Base-by-base conservation (phyloP, 92 coral and sea anemone genomes). In the Epizoanthus rinbou region DNA sequence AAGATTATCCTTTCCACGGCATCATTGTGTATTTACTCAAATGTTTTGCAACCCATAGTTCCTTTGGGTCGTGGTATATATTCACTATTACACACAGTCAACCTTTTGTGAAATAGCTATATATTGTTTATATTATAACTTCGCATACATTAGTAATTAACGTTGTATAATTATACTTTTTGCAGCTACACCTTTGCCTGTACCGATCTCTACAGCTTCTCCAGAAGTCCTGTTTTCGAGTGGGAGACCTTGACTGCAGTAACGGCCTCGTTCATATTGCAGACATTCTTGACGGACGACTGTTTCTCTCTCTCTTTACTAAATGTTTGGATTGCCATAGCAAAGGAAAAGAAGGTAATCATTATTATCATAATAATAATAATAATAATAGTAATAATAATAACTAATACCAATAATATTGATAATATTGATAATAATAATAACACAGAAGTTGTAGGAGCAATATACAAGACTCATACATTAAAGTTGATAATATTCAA, bases 281-380 rank as follows among this genome's bases (percentile, higher is more conserved):
- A 33, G 82, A 76, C 69, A 19, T 76, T n/a, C 53, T 76, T 19
- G 82, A 76, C 37, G 82, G 82, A 19, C 59, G 82, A 76, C 47
- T 76, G 31, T 76, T 76, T 60, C 57, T 60, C 15, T 8, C 57
- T 1, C 82, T 76, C 41, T 57, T 76, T 18, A 9, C 25, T 4
- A 54, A 76, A 31, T 58, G 82, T n/a, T 76, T 76, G 3, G 21
- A 5, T 8, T 37, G 69, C 54, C 24, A 21, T 59, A 58, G 69
- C 67, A 31, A 76, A 39, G 82, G 9, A 21, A 76, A 59, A 43
- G 69, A 31, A 60, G 82, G 82, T 76, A 76, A 17, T 28, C 3
- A n/a, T n/a, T n/a, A n/a, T n/a, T n/a, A n/a, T n/a, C n/a, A n/a
- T n/a, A n/a, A n/a, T n/a, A n/a, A n/a, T n/a, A n/a, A n/a, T n/a